Percentiles rank a stretch among this genome's conserved stretches.
Evolutionary conservation across 2,797 vertebrate species (phyloP).

Genomic region (Uromys caudimaculatus): DNA sequence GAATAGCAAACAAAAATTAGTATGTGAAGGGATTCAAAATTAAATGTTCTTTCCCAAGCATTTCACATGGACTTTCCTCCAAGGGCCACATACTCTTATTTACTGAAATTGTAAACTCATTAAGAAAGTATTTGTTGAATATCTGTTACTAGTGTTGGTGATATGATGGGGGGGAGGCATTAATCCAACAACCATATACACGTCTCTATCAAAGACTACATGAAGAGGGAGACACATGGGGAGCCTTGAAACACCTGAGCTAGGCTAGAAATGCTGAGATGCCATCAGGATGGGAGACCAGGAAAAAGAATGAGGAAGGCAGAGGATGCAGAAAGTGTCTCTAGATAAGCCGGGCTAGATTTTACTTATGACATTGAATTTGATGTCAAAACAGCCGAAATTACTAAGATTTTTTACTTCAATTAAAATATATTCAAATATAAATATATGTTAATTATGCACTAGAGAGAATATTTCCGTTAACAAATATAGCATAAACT

Average conservation of each 20-base stretch:
- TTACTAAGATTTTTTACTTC: neutral
- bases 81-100: neutral
- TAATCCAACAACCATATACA: neutral
- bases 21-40: conserved; percentile 24
- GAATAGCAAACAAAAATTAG: neutral
- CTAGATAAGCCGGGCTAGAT: neutral
- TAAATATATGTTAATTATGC: neutral
- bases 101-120: conserved; percentile 8
- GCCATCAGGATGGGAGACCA: neutral
- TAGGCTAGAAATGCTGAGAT: neutral
- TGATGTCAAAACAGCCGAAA: neutral
- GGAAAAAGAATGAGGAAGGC: neutral
- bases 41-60: neutral
- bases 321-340: neutral
- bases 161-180: neutral
- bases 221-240: neutral
- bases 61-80: neutral
- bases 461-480: neutral
- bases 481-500: neutral
- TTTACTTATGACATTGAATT: conserved; percentile 20
- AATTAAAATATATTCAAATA: neutral
- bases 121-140: conserved; percentile 6
- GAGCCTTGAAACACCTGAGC: neutral
- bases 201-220: neutral
- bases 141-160: neutral